Evolutionary conservation across 2,113 vertebrate species (phyloP).

Genomic region (Aix galericulata): DNA sequence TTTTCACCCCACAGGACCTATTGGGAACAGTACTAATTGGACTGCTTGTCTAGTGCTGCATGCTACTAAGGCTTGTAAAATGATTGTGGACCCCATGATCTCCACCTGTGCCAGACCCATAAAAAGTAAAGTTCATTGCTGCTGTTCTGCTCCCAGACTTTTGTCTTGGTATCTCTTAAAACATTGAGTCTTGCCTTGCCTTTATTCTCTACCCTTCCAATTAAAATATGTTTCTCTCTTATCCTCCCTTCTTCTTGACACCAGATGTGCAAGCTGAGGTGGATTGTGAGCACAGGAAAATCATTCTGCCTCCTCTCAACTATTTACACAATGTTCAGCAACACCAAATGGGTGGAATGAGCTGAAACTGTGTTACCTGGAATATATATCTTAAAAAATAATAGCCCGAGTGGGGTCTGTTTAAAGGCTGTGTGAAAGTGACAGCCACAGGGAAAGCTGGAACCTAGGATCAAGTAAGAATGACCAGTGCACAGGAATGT

Average conservation of each 20-base stretch:
- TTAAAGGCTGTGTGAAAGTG: not conserved
- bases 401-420: not conserved
- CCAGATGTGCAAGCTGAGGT: not conserved
- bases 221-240: not conserved
- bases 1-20: not conserved
- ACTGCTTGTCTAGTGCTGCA: not conserved
- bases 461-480: not conserved
- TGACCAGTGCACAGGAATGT: not conserved
- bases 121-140: not conserved
- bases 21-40: not conserved
- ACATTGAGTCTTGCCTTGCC: not conserved
- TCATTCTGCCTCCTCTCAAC: not conserved
- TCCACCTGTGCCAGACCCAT: not conserved
- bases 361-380: not conserved
- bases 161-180: not conserved
- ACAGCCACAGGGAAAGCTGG: not conserved
- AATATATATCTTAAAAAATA: not conserved
- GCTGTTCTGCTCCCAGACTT: not conserved
- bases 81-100: not conserved
- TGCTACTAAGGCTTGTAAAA: not conserved
- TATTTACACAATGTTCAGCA: not conserved
- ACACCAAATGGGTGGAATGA: not conserved
- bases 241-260: not conserved
- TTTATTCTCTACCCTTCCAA: not conserved
- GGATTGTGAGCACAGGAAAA: not conserved